Base-by-base conservation (phyloP, 2,888 invertebrate genomes). In the Cryptosula pallasiana region DNA sequence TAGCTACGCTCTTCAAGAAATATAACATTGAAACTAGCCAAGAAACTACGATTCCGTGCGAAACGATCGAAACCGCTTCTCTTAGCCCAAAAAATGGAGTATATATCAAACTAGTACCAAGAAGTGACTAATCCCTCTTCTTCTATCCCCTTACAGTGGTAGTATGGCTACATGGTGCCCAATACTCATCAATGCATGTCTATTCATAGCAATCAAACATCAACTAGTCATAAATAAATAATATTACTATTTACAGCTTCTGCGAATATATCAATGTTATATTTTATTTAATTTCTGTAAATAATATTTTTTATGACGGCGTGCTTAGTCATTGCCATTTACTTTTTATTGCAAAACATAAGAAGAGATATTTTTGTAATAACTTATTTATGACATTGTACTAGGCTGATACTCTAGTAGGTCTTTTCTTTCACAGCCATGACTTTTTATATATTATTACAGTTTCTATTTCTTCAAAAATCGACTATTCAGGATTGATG, bases 1-100 rank as follows among this genome's bases (percentile, higher is more conserved):
- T 73, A 29, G 73, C 72, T 34, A 72, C 69, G 54, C 35, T 73
- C 20, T 58, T 73, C 23, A 35, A 34, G 25, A 55, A 54, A 27
- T 73, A 35, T 27, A 45, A 69, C 69, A 54, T 73, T 2, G n/a
- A 69, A 32, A 32, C 72, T 32, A 72, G 58, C 55, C 69, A 69
- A n/a, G 63, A 57, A 29, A 73, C 73, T 0, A 58, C 55, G 16
- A 72, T 54, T 36, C 71, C 23, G 3, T 29, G 71, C 5, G 63
- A 73, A 25, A 57, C 55, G 27, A 36, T 71, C 5, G 73, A 73
- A 36, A 71, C 71, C n/a, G 72, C 73, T 0, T 71, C 72, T 2
- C 72, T 72, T 1, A 72, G 72, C 27, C 73, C 73, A 1, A 73
- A 73, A 20, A 55, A 73, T 69, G 45, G 58, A 5, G 35, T 73